phyloP scores from a whole-genome alignment of 2,888 invertebrate species.

The Tipula lateralis region DNA sequence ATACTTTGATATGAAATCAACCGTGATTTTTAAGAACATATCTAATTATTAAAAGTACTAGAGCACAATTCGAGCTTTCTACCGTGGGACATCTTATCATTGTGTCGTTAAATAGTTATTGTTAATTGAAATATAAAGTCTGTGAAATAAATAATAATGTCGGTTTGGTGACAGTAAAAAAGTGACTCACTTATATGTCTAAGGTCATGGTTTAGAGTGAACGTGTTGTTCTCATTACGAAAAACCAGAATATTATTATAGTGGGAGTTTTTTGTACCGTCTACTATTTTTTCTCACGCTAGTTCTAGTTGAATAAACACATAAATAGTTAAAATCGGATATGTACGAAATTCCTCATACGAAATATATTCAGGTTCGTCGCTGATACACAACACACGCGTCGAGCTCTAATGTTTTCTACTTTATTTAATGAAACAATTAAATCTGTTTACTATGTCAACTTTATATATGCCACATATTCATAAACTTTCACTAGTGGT shows the following conservation, averaged over 20 bases:
- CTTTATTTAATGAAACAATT: not conserved
- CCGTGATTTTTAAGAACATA: not conserved
- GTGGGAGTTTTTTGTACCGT: not conserved
- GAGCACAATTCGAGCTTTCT: too few species aligned
- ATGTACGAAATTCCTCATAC: not conserved
- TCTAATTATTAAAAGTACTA: too few species aligned
- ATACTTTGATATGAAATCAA: not conserved
- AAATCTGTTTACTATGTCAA: not conserved
- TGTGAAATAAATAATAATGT: too few species aligned
- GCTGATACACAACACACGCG: not conserved
- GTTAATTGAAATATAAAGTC: too few species aligned
- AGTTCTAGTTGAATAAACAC: not conserved
- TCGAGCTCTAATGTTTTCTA: not conserved
- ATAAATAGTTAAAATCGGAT: not conserved
- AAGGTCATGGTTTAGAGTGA: too few species aligned
- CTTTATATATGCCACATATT: not conserved
- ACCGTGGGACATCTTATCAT: too few species aligned
- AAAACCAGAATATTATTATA: not conserved
- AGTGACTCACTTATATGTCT: too few species aligned
- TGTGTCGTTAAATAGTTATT: too few species aligned
- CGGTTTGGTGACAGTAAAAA: too few species aligned
- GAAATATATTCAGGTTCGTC: not conserved
- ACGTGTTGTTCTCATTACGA: too few species aligned
- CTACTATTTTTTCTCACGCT: not conserved
- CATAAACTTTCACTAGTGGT: not conserved